Conservation (phyloP, 2,113 vertebrate genomes). For the Channa maculata region DNA sequence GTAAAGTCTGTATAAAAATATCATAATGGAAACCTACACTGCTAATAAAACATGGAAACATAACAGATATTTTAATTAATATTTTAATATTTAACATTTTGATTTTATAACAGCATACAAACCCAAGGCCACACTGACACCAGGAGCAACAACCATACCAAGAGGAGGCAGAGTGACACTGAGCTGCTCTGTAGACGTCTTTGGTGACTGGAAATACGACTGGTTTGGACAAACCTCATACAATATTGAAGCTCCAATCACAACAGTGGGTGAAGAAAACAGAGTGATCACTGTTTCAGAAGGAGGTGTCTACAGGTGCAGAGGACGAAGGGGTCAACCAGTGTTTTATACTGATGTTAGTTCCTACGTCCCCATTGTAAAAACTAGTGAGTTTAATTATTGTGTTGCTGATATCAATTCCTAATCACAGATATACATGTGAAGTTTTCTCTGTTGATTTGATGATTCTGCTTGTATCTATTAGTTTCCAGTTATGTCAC, state of each 20-base stretch:
- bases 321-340: background rate
- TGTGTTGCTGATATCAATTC: rapidly evolving
- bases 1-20: too few relatives aligned
- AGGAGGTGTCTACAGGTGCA: constrained; percentile 15
- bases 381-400: background rate
- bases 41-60: too few relatives aligned
- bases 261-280: background rate
- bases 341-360: background rate
- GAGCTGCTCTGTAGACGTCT: background rate
- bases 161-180: background rate
- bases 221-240: background rate
- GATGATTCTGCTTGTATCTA: background rate
- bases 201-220: background rate
- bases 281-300: background rate
- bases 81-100: background rate
- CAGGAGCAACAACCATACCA: background rate
- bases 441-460: rapidly evolving
- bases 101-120: background rate
- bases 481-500: too few relatives aligned
- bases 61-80: too few relatives aligned
- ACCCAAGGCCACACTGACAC: background rate
- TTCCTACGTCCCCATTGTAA: background rate
- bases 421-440: background rate
- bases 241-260: rapidly evolving
- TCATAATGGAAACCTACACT: too few relatives aligned